phyloP scores from a whole-genome alignment of 2,797 vertebrate species.

The Holocentrus rufus region DNA sequence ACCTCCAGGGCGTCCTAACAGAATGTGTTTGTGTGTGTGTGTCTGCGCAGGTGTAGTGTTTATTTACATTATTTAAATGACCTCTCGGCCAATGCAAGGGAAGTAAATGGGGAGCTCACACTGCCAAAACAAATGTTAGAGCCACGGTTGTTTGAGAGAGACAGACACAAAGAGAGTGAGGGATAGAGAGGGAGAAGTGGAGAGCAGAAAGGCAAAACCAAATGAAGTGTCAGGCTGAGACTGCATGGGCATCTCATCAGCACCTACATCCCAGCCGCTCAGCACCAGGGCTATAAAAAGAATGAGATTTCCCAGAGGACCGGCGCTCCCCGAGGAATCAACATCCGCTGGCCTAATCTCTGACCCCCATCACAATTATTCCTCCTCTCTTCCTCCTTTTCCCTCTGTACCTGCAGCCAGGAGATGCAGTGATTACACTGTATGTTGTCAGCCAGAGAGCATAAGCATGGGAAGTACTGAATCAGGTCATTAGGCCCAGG shows the following conservation, averaged over 20 bases:
- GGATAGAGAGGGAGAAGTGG: not conserved
- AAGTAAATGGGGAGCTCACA: conserved; percentile 44
- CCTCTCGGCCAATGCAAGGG: conserved; percentile 30
- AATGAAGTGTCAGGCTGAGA: conserved; percentile 38
- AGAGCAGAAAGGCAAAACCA: conserved; percentile 13
- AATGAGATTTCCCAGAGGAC: conserved; percentile 71
- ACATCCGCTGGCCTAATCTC: conserved; percentile 71
- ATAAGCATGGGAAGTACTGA: conserved; percentile 3
- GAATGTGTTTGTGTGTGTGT: conserved; percentile 11
- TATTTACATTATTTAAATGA: conserved; percentile 50
- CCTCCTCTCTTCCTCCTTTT: conserved; percentile 21
- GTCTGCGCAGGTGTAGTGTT: conserved; percentile 44
- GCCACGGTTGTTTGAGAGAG: conserved; percentile 6
- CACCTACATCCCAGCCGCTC: conserved; percentile 4
- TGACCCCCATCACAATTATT: conserved; percentile 61
- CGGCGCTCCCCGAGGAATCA: conserved; percentile 58
- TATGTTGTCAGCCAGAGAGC: not conserved
- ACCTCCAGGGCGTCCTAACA: conserved; percentile 28
- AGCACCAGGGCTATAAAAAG: conserved; percentile 64
- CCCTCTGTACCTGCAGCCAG: conserved; percentile 49
- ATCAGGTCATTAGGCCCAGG: not conserved
- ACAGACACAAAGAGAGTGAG: conserved; percentile 16
- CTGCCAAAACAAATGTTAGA: conserved; percentile 22
- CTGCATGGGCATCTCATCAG: conserved; percentile 11
- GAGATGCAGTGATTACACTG: conserved; percentile 7